Conservation (phyloP, 2,888 invertebrate species). For the Corbicula japonica region DNA sequence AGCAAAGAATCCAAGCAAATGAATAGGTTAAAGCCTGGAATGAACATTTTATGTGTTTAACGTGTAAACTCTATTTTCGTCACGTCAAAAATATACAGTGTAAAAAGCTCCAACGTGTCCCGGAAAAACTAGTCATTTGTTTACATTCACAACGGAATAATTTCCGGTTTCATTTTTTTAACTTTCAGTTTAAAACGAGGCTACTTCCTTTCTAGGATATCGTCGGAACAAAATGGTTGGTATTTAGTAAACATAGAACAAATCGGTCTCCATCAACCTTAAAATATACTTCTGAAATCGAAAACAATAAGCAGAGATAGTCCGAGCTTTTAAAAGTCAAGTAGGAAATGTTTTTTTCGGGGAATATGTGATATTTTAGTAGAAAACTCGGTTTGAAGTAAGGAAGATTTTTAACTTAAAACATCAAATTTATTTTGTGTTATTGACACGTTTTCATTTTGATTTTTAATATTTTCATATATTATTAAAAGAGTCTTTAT, state of each 20-base stretch:
- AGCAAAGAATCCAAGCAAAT: too few species aligned
- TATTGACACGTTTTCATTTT: too few species aligned
- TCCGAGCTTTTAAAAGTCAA: too few species aligned
- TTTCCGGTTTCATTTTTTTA: constrained; percentile 43
- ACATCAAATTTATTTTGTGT: too few species aligned
- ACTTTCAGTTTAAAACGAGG: constrained; percentile 59
- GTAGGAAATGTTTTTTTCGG: too few species aligned
- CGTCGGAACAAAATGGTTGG: constrained; percentile 69
- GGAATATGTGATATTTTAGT: too few species aligned
- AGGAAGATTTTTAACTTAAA: too few species aligned
- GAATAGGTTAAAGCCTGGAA: too few species aligned
- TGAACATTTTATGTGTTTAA: constrained; percentile 27
- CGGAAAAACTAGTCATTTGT: constrained; percentile 58
- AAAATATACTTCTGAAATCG: too few species aligned
- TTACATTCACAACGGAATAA: constrained; percentile 56
- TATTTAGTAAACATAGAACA: neutral
- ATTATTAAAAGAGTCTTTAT: too few species aligned
- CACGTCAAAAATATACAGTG: constrained; percentile 34
- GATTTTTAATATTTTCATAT: too few species aligned
- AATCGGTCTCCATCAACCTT: constrained; percentile 17
- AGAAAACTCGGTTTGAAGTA: too few species aligned
- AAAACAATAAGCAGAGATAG: neutral
- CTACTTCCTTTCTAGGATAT: constrained; percentile 64
- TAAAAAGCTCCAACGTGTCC: constrained; percentile 74
- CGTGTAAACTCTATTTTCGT: constrained; percentile 39